A percentile compares a stretch with the other conserved stretches of the same genome.
phyloP scores from a whole-genome alignment of 2,113 vertebrate genomes.

The Bujurquina vittata region DNA sequence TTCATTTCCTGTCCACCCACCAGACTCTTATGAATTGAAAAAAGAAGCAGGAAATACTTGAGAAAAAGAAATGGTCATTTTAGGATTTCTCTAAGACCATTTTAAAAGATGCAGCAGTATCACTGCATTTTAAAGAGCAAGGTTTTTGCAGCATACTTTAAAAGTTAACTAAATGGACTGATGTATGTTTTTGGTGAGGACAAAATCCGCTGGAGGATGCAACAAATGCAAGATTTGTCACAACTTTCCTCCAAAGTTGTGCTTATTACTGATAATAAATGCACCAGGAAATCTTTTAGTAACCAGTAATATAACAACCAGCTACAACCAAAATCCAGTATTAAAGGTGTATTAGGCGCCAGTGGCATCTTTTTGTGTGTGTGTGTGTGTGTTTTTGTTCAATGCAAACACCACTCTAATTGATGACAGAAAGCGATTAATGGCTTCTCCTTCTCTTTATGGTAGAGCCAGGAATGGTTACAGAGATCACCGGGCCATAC shows the following conservation, averaged over 20 bases:
- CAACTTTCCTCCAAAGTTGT: not conserved
- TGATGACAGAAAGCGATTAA: not conserved
- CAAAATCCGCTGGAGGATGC: not conserved
- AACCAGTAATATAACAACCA: not conserved
- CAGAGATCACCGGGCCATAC: not conserved
- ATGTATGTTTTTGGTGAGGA: not conserved
- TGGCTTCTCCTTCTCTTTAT: not conserved
- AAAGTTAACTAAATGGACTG: not conserved
- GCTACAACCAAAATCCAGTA: not conserved
- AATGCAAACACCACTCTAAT: not conserved
- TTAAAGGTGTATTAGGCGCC: not conserved
- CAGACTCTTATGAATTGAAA: not conserved
- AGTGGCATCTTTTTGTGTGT: not conserved
- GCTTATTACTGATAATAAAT: not conserved
- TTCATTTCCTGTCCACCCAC: slow-evolving; percentile 31
- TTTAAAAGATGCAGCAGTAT: not conserved
- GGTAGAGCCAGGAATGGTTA: not conserved
- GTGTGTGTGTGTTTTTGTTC: not conserved
- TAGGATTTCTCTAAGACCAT: not conserved
- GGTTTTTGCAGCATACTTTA: not conserved
- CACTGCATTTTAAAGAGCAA: not conserved
- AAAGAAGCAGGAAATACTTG: slow-evolving; percentile 4
- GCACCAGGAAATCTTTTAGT: not conserved
- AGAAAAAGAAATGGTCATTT: not conserved
- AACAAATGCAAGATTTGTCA: not conserved